phyloP scores from a whole-genome alignment of 2,113 vertebrate genomes.

The Struthio camelus region DNA sequence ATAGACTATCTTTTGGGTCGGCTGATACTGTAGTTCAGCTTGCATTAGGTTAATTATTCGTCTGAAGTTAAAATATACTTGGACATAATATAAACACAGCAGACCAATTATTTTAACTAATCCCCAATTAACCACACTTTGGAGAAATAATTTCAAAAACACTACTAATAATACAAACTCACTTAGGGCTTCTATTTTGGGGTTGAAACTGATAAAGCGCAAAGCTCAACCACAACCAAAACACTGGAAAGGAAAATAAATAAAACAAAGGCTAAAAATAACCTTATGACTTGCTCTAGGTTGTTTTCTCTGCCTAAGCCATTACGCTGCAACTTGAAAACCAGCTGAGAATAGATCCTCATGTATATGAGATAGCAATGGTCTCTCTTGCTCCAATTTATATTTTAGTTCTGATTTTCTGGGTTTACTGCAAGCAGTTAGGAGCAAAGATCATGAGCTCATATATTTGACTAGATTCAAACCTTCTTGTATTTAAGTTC shows the following conservation, averaged over 20 bases:
- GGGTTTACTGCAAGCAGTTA: neutral
- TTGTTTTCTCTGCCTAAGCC: neutral
- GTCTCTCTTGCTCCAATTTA: neutral
- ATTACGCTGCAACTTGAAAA: neutral
- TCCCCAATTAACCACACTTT: neutral
- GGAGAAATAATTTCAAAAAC: slow-evolving; percentile 4
- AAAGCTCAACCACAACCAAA: neutral
- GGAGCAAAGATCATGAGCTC: neutral
- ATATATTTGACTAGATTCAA: neutral
- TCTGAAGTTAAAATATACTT: slow-evolving; percentile 2
- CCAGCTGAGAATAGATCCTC: neutral
- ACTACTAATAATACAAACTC: neutral
- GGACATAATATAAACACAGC: neutral
- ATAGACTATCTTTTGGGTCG: neutral
- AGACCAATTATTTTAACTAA: neutral
- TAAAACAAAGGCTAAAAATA: neutral
- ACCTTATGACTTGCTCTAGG: neutral
- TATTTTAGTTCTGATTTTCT: neutral
- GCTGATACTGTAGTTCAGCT: neutral
- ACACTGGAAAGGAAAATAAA: neutral
- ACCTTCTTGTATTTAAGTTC: neutral
- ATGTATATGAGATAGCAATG: neutral
- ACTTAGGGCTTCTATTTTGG: neutral
- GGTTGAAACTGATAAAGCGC: neutral
- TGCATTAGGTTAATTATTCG: neutral